A percentile compares a stretch with the other conserved stretches of the same genome.
Evolutionary conservation across 2,888 invertebrate species (phyloP).

Genomic region (Nasonovia ribisnigri): DNA sequence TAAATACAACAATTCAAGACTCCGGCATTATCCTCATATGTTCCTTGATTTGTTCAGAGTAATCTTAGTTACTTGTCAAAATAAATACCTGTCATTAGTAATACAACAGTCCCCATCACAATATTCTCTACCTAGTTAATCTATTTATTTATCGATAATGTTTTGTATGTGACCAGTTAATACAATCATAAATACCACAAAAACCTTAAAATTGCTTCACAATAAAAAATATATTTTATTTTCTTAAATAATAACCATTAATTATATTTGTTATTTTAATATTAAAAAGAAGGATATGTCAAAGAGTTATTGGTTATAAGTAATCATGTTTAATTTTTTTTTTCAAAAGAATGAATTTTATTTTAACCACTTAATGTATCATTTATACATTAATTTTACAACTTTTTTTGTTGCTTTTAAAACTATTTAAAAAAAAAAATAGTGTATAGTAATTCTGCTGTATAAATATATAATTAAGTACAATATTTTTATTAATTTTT

Average conservation of each 20-base stretch:
- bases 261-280: background rate
- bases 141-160: background rate
- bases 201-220: background rate
- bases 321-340: background rate
- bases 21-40: background rate
- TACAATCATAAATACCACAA: background rate
- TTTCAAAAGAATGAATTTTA: background rate
- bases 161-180: background rate
- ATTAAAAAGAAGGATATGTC: background rate
- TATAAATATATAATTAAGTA: background rate
- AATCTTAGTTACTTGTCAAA: background rate
- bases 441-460: background rate
- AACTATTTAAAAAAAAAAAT: background rate
- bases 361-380: background rate
- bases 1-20: background rate
- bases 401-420: background rate
- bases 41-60: background rate
- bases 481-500: background rate
- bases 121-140: background rate
- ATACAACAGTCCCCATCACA: background rate
- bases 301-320: background rate
- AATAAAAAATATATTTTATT: background rate
- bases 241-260: background rate
- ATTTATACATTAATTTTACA: background rate
- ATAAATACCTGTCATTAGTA: background rate